These are phyloP conservation scores for Anneissia japonica DNA, from an alignment of 35 echinoderm and acorn worm genomes.

Conservation along the genomic window DNA sequence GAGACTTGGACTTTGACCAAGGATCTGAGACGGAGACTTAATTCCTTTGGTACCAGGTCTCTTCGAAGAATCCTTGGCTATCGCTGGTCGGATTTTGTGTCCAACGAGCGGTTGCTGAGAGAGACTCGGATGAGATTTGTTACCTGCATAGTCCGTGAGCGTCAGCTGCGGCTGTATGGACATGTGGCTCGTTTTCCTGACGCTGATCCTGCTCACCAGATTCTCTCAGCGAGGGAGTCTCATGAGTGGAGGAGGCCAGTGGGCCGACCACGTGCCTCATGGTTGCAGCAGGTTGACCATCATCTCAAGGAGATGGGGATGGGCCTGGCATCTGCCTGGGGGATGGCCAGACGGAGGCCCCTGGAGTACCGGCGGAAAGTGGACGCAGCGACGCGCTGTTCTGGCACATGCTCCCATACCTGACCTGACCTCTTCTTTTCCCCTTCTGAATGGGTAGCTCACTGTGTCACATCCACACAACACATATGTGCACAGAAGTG, in stretches of 20 bases:
- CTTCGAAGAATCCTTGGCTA: constrained; percentile 5
- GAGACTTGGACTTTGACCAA: constrained; percentile 15
- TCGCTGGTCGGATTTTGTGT: constrained; percentile 13
- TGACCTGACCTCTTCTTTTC: too few relatives aligned
- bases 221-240: constrained; percentile 7
- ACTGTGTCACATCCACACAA: too few relatives aligned
- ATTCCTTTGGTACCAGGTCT: constrained; percentile 6
- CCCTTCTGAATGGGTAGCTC: too few relatives aligned
- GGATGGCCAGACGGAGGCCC: constrained; percentile 8
- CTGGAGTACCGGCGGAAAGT: constrained; percentile 2
- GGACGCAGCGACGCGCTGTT: constrained; percentile 3
- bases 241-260: neutral
- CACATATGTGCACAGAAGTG: too few relatives aligned
- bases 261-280: neutral
- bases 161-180: constrained; percentile 11
- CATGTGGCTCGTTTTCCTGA: neutral
- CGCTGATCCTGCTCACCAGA: neutral
- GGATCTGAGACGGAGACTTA: constrained; percentile 11
- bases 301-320: constrained; percentile 10
- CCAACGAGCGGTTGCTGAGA: constrained; percentile 17
- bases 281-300: constrained; percentile 4
- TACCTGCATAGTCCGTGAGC: constrained; percentile 11
- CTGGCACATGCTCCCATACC: too few relatives aligned
- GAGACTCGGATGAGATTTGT: constrained; percentile 3
- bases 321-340: constrained; percentile 12